These are phyloP conservation scores for Phasia obesa DNA, from an alignment of 2,888 invertebrate species.

Conservation along the genomic window DNA sequence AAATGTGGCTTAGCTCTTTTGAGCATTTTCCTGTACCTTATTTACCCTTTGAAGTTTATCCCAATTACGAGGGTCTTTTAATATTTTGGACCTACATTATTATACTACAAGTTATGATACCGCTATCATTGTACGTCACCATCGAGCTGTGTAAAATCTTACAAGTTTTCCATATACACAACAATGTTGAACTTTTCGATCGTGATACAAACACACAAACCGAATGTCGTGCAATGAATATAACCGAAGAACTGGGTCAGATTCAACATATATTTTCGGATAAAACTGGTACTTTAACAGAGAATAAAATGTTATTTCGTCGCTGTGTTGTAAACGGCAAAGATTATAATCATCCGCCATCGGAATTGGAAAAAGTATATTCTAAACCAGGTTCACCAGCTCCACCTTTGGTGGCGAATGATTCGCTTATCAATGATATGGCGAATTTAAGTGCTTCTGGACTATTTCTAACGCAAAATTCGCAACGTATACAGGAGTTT, in stretches of 20 bases:
- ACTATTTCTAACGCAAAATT: constrained; percentile 84
- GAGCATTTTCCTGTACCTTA: constrained; percentile 86
- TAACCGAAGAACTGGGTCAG: constrained; percentile 98
- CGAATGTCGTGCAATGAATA: constrained; percentile 96
- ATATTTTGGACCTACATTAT: constrained; percentile 98
- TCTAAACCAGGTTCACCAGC: constrained; percentile 83
- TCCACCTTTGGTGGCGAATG: constrained; percentile 83
- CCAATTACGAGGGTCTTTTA: constrained; percentile 89
- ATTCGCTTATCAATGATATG: constrained; percentile 84
- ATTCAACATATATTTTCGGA: constrained; percentile 97
- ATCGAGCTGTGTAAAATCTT: constrained; percentile 97
- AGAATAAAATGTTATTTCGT: constrained; percentile 98
- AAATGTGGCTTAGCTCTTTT: constrained; percentile 88
- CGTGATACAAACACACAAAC: constrained; percentile 90
- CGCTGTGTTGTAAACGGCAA: constrained; percentile 94
- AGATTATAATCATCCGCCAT: constrained; percentile 93
- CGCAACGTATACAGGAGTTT: constrained; percentile 92
- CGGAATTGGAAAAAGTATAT: constrained; percentile 85
- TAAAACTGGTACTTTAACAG: constrained; percentile 98
- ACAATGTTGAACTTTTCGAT: constrained; percentile 94
- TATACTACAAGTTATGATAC: constrained; percentile 98
- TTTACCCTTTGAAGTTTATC: constrained; percentile 85
- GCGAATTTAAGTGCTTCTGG: constrained; percentile 76
- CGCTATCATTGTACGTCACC: constrained; percentile 97
- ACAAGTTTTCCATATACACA: constrained; percentile 97